Evolutionary conservation across 2,113 vertebrate genomes (phyloP).

Genomic region (Coturnix japonica): DNA sequence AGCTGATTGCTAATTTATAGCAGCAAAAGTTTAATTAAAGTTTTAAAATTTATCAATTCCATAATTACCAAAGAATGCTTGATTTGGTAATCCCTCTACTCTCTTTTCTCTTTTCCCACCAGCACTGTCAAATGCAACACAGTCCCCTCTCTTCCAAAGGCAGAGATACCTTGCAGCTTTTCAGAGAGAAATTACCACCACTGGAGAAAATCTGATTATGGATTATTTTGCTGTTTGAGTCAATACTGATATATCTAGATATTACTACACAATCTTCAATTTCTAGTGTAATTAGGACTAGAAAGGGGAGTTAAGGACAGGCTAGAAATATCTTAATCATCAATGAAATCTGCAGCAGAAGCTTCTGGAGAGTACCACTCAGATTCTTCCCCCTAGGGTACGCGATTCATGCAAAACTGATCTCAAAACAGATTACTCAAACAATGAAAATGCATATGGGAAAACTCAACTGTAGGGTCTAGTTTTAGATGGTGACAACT

Average conservation of each 20-base stretch:
- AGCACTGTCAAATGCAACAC: neutral
- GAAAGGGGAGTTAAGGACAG: constrained; percentile 53
- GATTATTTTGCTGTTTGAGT: neutral
- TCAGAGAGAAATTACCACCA: neutral
- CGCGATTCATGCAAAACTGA: constrained; percentile 15
- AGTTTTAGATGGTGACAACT: constrained; percentile 36
- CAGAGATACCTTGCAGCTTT: neutral
- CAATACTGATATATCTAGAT: neutral
- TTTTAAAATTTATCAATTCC: neutral
- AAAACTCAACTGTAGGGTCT: constrained; percentile 21
- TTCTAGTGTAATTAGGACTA: neutral
- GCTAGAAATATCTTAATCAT: constrained; percentile 39
- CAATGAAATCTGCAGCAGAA: constrained; percentile 47
- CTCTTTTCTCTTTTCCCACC: neutral
- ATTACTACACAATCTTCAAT: neutral
- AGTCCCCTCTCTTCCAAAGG: neutral
- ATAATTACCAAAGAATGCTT: neutral
- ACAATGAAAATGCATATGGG: constrained; percentile 48
- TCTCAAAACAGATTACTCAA: constrained; percentile 51
- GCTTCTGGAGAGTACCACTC: constrained; percentile 28
- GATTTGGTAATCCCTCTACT: neutral
- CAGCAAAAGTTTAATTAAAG: neutral
- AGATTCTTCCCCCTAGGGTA: neutral
- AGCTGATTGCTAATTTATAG: neutral
- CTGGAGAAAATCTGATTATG: neutral